Evolutionary conservation across 2,888 invertebrate genomes (phyloP), one percentile per base, ranked within the genome.

Genomic region (Phrixothrix hirtus): DNA sequence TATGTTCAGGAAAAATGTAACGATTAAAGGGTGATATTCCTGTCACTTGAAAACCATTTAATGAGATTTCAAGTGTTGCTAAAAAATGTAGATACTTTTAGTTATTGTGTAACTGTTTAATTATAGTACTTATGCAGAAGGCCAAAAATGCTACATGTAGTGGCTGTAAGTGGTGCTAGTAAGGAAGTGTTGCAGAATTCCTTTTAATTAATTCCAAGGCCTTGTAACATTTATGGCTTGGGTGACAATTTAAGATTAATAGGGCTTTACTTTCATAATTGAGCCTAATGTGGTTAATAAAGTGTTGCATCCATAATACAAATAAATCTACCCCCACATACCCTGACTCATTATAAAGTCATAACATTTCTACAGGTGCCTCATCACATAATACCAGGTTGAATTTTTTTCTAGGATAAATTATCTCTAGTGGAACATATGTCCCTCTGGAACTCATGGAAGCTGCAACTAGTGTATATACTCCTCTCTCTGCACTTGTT

Each of bases 131-230:
- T n/a, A n/a, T 11, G n/a, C 3, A 30, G 31, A 4, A n/a, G n/a
- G 5, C 31, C 31, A 30, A 30, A 30, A 38, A 26, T 12, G 14
- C 26, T 14, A 29, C 14, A 14, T 27, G 5, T 10, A 38, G 13
- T 1, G 38, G 32, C 12, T 43, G 43, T 6, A 32, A 32, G 7
- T 12, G 43, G 14, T 21, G 31, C 58, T 52, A 2, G 59, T 6
- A 14, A 51, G 13, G n/a, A n/a, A n/a, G n/a, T 16, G 12, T 17
- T 15, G 72, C 61, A 5, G 70, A 68, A 59, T 71, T 65, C 4
- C 67, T 65, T 54, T 67, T 67, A 21, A 68, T 68, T 46, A 61
- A 59, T 43, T 67, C 57, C 15, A 72, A 26, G 17, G 36, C 31
- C 25, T 42, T 17, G 1, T 14, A 10, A 16, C 10, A 10, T 17